Conservation (phyloP, 2,113 vertebrate genomes). For the Kobus ellipsiprymnus region DNA sequence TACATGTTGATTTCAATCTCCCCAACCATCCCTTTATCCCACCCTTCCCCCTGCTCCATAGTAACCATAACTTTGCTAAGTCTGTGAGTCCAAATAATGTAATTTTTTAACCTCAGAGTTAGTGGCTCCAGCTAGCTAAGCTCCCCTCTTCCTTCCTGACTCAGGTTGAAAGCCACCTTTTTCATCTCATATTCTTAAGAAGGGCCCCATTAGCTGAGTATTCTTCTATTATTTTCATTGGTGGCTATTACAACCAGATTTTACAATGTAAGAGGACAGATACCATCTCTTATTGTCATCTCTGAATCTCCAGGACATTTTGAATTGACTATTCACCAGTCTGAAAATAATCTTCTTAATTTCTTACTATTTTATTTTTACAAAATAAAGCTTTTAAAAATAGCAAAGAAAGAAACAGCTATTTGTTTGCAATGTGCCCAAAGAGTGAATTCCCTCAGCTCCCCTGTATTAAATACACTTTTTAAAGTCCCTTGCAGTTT, state of each 20-base stretch:
- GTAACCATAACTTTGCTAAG: not conserved
- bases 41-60: not conserved
- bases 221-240: not conserved
- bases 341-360: slow-evolving; percentile 38
- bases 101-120: not conserved
- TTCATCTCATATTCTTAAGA: not conserved
- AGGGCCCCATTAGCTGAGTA: not conserved
- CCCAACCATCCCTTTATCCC: not conserved
- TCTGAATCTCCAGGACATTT: not conserved
- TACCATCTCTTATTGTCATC: not conserved
- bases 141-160: not conserved
- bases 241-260: not conserved
- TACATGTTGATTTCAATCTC: not conserved
- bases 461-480: not conserved
- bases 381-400: slow-evolving; percentile 31
- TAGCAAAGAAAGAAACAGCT: slow-evolving; percentile 20
- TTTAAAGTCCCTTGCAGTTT: slow-evolving; percentile 8
- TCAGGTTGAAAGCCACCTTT: not conserved
- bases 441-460: slow-evolving; percentile 25
- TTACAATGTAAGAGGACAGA: not conserved
- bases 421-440: slow-evolving; percentile 21
- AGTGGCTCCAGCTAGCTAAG: not conserved
- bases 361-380: not conserved
- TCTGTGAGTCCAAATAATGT: not conserved
- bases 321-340: not conserved